A percentile compares a stretch with the other conserved stretches of the same genome.
Evolutionary conservation across 2,888 invertebrate genomes (phyloP).

Genomic region (Danaus chrysippus): DNA sequence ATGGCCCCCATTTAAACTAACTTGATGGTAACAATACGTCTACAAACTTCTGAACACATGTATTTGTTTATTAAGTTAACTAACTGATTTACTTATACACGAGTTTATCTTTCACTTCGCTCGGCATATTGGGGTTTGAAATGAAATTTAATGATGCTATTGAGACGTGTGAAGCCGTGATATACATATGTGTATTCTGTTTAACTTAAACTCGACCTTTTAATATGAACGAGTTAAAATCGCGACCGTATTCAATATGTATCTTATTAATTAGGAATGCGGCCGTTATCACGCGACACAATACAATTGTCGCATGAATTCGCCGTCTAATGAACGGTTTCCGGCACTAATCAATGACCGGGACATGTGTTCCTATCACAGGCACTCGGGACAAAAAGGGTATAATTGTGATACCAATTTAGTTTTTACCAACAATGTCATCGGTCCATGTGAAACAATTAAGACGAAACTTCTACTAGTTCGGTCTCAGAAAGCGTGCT

Average conservation of each 20-base stretch:
- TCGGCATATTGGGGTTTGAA: too few relatives aligned
- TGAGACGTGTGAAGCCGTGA: too few relatives aligned
- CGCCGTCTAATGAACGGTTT: conserved; percentile 36
- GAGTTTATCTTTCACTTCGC: too few relatives aligned
- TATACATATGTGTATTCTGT: background rate
- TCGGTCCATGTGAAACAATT: background rate
- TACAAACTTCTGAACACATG: background rate
- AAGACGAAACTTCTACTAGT: conserved; percentile 8
- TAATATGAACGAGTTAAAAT: background rate
- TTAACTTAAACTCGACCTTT: background rate
- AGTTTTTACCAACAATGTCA: background rate
- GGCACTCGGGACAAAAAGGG: conserved; percentile 19
- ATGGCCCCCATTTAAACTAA: conserved; percentile 11
- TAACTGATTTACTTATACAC: background rate
- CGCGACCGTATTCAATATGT: background rate
- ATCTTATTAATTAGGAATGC: conserved; percentile 10
- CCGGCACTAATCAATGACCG: conserved; percentile 39
- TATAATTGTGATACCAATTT: conserved; percentile 20
- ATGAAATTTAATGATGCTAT: too few relatives aligned
- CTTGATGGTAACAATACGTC: conserved; percentile 5
- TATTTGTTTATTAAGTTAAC: background rate
- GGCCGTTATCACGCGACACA: conserved; percentile 19
- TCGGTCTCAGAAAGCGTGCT: conserved; percentile 7
- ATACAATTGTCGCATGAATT: conserved; percentile 30
- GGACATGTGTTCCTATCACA: conserved; percentile 27